phyloP scores from a whole-genome alignment of 2,113 vertebrate species.

The Neofelis nebulosa region DNA sequence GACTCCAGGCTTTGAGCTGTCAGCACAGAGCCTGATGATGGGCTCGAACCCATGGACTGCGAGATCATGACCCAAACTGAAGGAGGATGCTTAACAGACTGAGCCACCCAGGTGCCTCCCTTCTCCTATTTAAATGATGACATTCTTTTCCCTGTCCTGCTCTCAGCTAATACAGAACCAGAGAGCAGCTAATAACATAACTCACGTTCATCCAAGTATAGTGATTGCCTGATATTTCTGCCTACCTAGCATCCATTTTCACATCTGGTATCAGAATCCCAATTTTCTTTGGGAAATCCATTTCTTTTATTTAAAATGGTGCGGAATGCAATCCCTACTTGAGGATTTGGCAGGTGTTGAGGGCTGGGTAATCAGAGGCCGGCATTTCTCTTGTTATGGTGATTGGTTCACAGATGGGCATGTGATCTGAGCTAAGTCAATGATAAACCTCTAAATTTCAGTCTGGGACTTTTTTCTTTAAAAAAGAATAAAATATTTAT shows the following conservation, averaged over 20 bases:
- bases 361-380: neutral
- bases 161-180: neutral
- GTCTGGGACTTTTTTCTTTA: neutral
- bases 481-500: no score
- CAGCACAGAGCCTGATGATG: no score
- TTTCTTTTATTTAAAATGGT: neutral
- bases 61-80: no score
- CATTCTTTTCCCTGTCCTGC: neutral
- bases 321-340: neutral
- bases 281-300: neutral
- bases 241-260: neutral
- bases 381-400: neutral
- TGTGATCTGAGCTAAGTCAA: neutral
- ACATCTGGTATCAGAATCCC: neutral
- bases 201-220: neutral
- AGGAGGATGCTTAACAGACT: no score
- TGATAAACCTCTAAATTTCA: neutral
- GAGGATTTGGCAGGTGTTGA: neutral
- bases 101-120: no score
- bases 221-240: neutral
- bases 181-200: neutral
- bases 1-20: no score
- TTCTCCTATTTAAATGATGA: neutral
- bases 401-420: neutral
- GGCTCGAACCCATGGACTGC: no score